Evolutionary conservation across 1,140 invertebrate genomes (phyloP).

Genomic region (Eurosta solidaginis): DNA sequence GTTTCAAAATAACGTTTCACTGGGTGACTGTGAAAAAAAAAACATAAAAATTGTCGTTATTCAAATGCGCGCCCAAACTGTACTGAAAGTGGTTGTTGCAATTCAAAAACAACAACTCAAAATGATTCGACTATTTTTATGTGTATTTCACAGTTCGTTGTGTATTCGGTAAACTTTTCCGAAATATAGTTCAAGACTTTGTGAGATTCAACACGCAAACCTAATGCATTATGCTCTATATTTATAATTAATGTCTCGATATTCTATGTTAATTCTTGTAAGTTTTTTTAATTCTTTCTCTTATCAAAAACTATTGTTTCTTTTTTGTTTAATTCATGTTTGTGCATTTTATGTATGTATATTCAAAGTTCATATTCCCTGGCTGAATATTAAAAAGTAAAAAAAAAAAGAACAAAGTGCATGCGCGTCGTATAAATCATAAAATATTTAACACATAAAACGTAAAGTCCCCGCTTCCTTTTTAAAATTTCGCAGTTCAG

Average conservation of each 20-base stretch:
- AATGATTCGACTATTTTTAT: background rate
- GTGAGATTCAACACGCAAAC: background rate
- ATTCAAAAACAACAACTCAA: background rate
- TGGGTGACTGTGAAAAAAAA: too few species aligned
- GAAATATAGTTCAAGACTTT: background rate
- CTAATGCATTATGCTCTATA: background rate
- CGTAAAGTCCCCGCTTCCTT: conserved; percentile 9
- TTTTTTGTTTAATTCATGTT: background rate
- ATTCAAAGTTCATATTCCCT: background rate
- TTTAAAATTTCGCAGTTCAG: background rate
- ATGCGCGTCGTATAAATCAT: background rate
- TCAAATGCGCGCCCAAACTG: background rate
- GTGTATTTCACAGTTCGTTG: background rate
- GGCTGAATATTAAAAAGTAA: too few species aligned
- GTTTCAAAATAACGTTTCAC: too few species aligned
- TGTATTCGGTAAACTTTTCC: too few species aligned
- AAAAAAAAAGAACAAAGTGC: too few species aligned
- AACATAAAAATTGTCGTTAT: background rate
- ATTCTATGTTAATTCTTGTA: too few species aligned
- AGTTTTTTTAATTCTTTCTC: background rate
- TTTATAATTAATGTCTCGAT: too few species aligned
- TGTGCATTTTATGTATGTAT: background rate
- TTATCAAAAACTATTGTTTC: background rate
- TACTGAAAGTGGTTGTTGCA: background rate
- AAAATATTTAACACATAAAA: background rate